A percentile compares a stretch with the other conserved stretches of the same genome.
phyloP scores from a whole-genome alignment of 2,888 invertebrate genomes.

The Mamestra brassicae region DNA sequence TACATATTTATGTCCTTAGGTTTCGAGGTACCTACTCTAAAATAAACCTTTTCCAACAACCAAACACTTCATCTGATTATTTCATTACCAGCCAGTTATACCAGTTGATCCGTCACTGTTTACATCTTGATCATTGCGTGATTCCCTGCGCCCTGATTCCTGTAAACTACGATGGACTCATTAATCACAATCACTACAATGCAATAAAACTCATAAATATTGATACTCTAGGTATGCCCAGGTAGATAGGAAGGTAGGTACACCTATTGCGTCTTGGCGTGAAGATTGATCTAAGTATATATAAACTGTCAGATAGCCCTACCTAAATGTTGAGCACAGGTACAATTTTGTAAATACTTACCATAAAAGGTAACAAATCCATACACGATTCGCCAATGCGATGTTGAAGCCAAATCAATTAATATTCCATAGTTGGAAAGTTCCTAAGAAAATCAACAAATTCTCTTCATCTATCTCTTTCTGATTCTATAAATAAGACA shows the following conservation, averaged over 20 bases:
- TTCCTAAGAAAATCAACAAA: conserved; percentile 27
- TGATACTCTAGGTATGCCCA: not conserved
- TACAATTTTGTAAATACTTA: not conserved
- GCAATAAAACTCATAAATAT: not conserved
- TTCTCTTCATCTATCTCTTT: conserved; percentile 38
- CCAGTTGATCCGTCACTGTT: not conserved
- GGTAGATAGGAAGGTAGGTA: not conserved
- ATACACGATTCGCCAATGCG: not conserved
- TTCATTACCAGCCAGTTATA: not conserved
- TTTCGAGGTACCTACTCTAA: not conserved
- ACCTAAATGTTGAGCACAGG: not conserved
- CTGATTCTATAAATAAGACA: conserved; percentile 54
- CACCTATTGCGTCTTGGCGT: not conserved
- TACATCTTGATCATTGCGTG: not conserved
- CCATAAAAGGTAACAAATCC: conserved; percentile 14
- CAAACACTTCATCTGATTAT: not conserved
- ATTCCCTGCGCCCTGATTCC: not conserved
- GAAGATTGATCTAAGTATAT: conserved; percentile 2
- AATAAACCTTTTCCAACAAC: not conserved
- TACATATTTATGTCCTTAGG: not conserved
- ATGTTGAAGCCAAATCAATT: conserved; percentile 36
- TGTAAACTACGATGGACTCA: not conserved
- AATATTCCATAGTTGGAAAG: conserved; percentile 28
- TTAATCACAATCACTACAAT: not conserved
- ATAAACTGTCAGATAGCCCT: not conserved